Percentiles rank a stretch among this genome's conserved stretches.
phyloP scores from a whole-genome alignment of 2,797 vertebrate genomes.

The Sebastes jordani region DNA sequence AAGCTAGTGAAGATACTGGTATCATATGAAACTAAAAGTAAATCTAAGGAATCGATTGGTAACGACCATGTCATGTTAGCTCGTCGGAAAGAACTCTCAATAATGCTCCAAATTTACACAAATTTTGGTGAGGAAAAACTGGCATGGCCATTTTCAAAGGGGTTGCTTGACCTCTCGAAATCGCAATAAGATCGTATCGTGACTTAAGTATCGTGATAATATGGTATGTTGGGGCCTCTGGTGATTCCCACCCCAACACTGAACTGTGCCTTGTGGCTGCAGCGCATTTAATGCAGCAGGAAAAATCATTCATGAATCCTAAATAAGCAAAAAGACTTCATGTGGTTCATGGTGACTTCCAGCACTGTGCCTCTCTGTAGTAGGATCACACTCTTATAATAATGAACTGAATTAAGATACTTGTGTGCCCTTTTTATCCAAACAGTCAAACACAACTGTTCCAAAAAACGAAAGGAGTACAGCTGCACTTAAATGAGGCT shows the following conservation, averaged over 20 bases:
- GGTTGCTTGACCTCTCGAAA: no score
- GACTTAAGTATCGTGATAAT: no score
- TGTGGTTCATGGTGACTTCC: constrained; percentile 11
- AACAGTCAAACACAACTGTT: constrained; percentile 4
- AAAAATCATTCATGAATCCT: constrained; percentile 37
- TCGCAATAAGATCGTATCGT: no score
- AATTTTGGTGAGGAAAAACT: no score
- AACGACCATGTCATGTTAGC: no score
- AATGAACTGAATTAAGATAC: constrained; percentile 39
- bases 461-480: constrained; percentile 22
- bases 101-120: no score
- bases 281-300: constrained; percentile 30
- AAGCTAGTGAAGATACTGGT: no score
- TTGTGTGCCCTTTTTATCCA: constrained; percentile 16
- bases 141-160: no score
- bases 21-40: no score
- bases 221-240: no score
- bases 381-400: not conserved
- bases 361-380: not conserved
- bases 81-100: rapidly evolving
- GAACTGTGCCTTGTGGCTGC: constrained; percentile 7
- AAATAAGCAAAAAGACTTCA: constrained; percentile 18
- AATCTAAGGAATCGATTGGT: no score
- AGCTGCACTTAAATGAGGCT: constrained; percentile 32
- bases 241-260: no score